phyloP scores from a whole-genome alignment of 53 echinoderm and acorn worm genomes.

The Astropecten irregularis region DNA sequence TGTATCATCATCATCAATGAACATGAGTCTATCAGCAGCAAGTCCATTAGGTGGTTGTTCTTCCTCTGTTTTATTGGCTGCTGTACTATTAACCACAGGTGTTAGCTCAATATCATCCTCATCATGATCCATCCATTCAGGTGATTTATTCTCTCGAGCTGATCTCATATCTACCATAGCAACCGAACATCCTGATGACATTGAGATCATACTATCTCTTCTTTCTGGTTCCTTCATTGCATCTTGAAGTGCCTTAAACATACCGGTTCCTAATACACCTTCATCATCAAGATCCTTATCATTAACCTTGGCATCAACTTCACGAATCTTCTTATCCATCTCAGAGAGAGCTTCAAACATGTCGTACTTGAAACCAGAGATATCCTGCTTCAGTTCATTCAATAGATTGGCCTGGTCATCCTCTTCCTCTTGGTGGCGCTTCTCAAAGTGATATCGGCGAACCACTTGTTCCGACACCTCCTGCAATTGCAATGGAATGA shows the following conservation, averaged over 20 bases:
- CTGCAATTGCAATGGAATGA: slow-evolving; percentile 41
- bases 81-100: slow-evolving; percentile 71
- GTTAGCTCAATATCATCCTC: slow-evolving; percentile 74
- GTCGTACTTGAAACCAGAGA: slow-evolving; percentile 96
- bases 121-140: slow-evolving; percentile 82
- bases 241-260: slow-evolving; percentile 93
- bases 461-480: slow-evolving; percentile 89
- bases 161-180: slow-evolving; percentile 88
- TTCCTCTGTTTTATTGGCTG: slow-evolving; percentile 51
- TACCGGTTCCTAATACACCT: slow-evolving; percentile 79
- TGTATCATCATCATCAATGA: slow-evolving; percentile 91
- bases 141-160: slow-evolving; percentile 59
- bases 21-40: slow-evolving; percentile 81
- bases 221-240: slow-evolving; percentile 86
- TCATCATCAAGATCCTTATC: slow-evolving; percentile 77
- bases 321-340: slow-evolving; percentile 97
- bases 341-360: slow-evolving; percentile 99
- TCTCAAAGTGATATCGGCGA: slow-evolving; percentile 93
- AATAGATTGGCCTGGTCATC: slow-evolving; percentile 90
- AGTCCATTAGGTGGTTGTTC: slow-evolving; percentile 71
- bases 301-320: slow-evolving; percentile 93
- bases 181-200: slow-evolving; percentile 88
- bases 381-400: slow-evolving; percentile 94
- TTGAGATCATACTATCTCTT: slow-evolving; percentile 85
- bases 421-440: slow-evolving; percentile 97